These are phyloP conservation scores for Saimiri boliviensis DNA, from an alignment of 2,113 vertebrate genomes.

Conservation along the genomic window DNA sequence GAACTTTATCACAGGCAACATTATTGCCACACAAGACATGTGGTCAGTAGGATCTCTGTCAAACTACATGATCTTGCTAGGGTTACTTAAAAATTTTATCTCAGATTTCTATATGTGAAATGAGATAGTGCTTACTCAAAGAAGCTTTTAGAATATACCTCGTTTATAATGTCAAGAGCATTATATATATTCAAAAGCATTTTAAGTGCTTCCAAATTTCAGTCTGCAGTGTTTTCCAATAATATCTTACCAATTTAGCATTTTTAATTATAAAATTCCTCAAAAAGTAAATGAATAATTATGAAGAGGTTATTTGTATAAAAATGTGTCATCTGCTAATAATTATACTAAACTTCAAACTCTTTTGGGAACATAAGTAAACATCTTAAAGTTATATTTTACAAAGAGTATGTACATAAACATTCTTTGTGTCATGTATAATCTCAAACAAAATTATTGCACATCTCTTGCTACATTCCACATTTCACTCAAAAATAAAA, in stretches of 20 bases:
- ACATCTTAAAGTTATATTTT: background rate
- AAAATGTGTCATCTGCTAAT: background rate
- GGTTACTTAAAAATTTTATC: background rate
- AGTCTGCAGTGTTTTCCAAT: background rate
- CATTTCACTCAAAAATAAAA: background rate
- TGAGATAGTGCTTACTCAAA: background rate
- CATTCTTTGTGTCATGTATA: background rate
- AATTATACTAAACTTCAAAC: background rate
- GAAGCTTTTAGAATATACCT: background rate
- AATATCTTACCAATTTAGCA: background rate
- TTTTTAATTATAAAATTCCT: conserved; percentile 29
- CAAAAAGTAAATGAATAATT: background rate
- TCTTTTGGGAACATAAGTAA: background rate
- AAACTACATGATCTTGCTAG: background rate
- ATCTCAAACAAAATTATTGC: background rate
- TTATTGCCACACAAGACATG: background rate
- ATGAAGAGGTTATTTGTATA: background rate
- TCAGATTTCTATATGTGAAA: background rate
- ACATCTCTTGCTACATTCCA: background rate
- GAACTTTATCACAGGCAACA: background rate
- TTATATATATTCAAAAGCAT: conserved; percentile 3
- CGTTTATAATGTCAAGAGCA: background rate
- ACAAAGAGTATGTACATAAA: background rate
- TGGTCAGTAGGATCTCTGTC: background rate
- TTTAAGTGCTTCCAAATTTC: background rate